These are phyloP conservation scores for Dolichotis patagonum DNA, from an alignment of 2,113 vertebrate species.

Conservation along the genomic window DNA sequence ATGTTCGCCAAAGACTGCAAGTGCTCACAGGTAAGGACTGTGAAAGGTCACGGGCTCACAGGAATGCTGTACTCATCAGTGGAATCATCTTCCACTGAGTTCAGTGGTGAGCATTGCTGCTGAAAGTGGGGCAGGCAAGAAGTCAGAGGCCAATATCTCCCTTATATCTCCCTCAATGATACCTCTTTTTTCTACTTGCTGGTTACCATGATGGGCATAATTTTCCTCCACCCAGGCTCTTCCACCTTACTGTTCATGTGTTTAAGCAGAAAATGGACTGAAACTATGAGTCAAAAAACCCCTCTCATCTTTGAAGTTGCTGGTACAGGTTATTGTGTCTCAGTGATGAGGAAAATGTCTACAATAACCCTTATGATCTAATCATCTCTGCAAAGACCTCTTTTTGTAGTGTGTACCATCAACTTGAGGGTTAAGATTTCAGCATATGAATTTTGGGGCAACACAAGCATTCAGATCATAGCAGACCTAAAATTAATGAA, in stretches of 20 bases:
- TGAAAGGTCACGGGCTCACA: not conserved
- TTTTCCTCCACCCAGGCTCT: not conserved
- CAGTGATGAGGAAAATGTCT: not conserved
- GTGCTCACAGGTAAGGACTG: not conserved
- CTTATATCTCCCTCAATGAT: not conserved
- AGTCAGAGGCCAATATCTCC: not conserved
- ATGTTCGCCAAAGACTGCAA: not conserved
- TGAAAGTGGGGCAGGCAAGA: not conserved
- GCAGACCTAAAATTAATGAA: not conserved
- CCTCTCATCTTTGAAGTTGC: not conserved
- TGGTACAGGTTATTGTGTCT: not conserved
- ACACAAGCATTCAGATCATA: not conserved
- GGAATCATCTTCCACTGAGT: not conserved
- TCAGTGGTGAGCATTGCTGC: not conserved
- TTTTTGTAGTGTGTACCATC: not conserved
- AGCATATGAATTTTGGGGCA: not conserved
- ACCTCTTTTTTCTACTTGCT: not conserved
- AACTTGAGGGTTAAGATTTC: not conserved
- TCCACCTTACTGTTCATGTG: not conserved
- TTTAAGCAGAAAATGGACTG: not conserved
- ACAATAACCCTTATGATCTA: not conserved
- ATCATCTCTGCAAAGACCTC: rapidly evolving
- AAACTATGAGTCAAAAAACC: not conserved
- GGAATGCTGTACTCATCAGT: not conserved
- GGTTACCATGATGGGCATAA: not conserved